A percentile compares a stretch with the other conserved stretches of the same genome.
Conservation (phyloP, 2,797 vertebrate genomes). For the Fundulus diaphanus region DNA sequence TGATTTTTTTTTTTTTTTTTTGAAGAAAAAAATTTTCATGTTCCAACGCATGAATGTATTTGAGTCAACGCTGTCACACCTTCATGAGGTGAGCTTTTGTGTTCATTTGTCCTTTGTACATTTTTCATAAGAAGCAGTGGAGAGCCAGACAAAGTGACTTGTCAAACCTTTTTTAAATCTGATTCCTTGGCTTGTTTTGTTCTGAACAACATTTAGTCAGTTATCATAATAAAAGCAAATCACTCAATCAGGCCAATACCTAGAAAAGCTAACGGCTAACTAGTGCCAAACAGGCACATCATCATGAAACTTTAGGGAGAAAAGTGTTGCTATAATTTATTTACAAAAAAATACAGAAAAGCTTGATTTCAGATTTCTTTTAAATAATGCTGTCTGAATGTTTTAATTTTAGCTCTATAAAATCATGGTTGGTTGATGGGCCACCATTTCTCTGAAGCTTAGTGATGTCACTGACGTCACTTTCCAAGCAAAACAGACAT, state of each 20-base stretch:
- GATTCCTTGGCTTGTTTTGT: background rate
- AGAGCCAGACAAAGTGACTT: background rate
- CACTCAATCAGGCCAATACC: background rate
- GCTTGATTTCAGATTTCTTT: too few species aligned
- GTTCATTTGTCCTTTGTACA: background rate
- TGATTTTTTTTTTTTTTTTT: slow-evolving; percentile 22
- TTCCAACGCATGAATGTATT: slow-evolving; percentile 12
- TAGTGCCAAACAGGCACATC: background rate
- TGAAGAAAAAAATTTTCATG: slow-evolving; percentile 1
- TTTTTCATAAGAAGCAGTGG: slow-evolving; percentile 8
- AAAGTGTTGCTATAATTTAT: background rate
- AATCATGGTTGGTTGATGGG: background rate
- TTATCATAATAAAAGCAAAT: background rate
- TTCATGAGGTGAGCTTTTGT: slow-evolving; percentile 6
- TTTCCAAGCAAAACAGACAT: background rate
- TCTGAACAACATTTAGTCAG: background rate
- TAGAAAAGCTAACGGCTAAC: background rate
- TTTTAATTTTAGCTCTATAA: background rate
- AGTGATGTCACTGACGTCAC: background rate
- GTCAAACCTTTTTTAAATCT: slow-evolving; percentile 4
- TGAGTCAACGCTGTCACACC: background rate
- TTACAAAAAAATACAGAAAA: background rate
- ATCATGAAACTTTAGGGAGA: background rate
- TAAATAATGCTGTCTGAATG: background rate
- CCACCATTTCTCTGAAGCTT: background rate